Percentiles rank a stretch among this genome's conserved stretches.
Evolutionary conservation across 2,888 invertebrate genomes (phyloP).

Genomic region (Chymomyza amoena): DNA sequence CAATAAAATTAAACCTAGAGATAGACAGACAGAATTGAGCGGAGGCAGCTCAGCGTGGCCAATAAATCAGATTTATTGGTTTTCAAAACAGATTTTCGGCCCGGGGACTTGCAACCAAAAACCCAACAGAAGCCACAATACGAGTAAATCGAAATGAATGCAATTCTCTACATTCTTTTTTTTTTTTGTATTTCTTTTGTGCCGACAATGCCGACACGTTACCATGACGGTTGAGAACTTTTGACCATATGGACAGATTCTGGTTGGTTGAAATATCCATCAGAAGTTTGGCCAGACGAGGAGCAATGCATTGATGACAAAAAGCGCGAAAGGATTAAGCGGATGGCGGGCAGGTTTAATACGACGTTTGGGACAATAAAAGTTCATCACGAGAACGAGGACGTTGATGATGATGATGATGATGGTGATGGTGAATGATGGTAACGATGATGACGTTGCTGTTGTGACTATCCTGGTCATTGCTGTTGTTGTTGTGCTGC

Average conservation of each 20-base stretch:
- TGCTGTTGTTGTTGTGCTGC: conserved; percentile 1
- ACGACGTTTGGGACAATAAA: conserved; percentile 57
- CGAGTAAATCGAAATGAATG: conserved; percentile 50
- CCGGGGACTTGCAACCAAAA: background rate
- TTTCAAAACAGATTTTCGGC: conserved; percentile 71
- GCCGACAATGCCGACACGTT: conserved; percentile 31
- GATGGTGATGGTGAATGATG: background rate
- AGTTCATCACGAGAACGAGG: conserved; percentile 56
- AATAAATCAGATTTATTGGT: conserved; percentile 74
- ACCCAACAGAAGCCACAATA: conserved; percentile 49
- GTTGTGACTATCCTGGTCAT: background rate
- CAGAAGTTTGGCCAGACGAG: conserved; percentile 48
- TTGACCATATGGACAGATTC: conserved; percentile 57
- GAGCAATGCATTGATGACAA: conserved; percentile 55
- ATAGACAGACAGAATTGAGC: background rate
- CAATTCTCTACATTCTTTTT: conserved; percentile 19
- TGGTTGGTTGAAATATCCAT: conserved; percentile 54
- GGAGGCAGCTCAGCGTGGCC: conserved; percentile 31
- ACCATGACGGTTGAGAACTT: conserved; percentile 40
- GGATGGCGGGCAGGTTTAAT: conserved; percentile 18
- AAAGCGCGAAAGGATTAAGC: conserved; percentile 70
- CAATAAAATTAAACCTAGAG: background rate
- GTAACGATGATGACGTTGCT: too few relatives aligned
- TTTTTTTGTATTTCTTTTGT: background rate
- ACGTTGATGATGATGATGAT: background rate